Evolutionary conservation across 2,888 invertebrate species (phyloP), one percentile per base, ranked within the genome.

Genomic region (Dascillus cervinus): DNA sequence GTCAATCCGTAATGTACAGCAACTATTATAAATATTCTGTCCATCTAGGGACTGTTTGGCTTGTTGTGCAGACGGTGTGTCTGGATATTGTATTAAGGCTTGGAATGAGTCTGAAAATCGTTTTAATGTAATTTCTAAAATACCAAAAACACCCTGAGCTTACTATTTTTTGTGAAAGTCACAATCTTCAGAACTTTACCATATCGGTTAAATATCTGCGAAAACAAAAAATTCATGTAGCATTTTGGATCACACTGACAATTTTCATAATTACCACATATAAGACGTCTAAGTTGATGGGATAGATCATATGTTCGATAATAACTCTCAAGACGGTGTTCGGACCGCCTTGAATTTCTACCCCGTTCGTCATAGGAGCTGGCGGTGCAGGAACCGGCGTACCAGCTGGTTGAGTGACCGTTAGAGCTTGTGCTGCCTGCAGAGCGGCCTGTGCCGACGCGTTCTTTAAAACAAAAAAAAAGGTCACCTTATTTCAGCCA

Each of bases 141-240:
- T 4, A n/a, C n/a, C n/a, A n/a, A n/a, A n/a, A n/a, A n/a, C n/a
- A n/a, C n/a, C n/a, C 19, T 15, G 26, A 26, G 81, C 89, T 88
- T 77, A 92, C 96, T 95, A 70, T 98, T 98, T 76, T 98, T 99
- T 59, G 92, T 97, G 75, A 98, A 99, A 54, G 97, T 99, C 63
- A 99, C 97, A 60, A 99, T 97, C 72, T 97, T 96, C 60, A 97
- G 77, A 58, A 99, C 96, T 73, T 95, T 96, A 56, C 98, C 98
- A 69, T 89, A 96, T 53, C 96, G 82, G 56, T 94, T 91, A 77
- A 98, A 98, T 68, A 98, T 94, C 77, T 96, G 84, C 42, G 55
- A 51, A 52, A 49, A 51, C 46, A 49, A 43, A 26, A 43, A 9
- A n/a, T n/a, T n/a, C n/a, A n/a, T n/a, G n/a, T n/a, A n/a, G n/a